These are phyloP conservation scores for Chionis minor DNA, from an alignment of 2,113 vertebrate genomes.

Conservation along the genomic window DNA sequence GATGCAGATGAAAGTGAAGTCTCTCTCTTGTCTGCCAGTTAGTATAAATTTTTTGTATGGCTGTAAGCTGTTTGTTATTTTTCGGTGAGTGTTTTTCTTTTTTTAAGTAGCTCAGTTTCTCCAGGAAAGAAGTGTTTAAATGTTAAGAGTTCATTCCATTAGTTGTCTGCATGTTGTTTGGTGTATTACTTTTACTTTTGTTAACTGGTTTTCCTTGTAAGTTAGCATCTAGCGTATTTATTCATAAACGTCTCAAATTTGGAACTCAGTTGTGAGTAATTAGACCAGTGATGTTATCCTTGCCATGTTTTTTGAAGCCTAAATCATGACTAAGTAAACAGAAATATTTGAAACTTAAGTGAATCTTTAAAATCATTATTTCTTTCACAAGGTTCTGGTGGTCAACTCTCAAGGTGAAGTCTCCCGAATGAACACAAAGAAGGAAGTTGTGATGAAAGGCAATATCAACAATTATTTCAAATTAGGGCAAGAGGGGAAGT, in stretches of 20 bases:
- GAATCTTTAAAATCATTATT: neutral
- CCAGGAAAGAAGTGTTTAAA: neutral
- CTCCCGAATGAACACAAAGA: constrained; percentile 85
- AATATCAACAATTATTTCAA: constrained; percentile 87
- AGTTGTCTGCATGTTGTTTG: neutral
- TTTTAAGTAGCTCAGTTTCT: neutral
- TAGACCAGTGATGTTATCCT: neutral
- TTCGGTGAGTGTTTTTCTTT: neutral
- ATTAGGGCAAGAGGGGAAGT: constrained; percentile 97
- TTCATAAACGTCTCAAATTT: neutral
- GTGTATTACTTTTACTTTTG: neutral
- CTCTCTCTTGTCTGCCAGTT: neutral
- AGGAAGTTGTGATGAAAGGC: constrained; percentile 89
- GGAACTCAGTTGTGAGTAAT: neutral
- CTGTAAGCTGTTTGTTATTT: neutral
- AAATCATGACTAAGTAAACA: neutral
- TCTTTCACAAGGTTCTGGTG: constrained; percentile 82
- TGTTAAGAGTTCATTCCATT: neutral
- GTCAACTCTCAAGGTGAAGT: constrained; percentile 91
- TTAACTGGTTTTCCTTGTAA: neutral
- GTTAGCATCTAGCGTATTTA: neutral
- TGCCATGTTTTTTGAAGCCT: neutral
- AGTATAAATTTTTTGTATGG: neutral
- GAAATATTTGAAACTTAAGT: neutral
- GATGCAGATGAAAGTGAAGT: neutral